Evolutionary conservation across 2,797 vertebrate genomes (phyloP), one percentile per base, ranked within the genome.

Genomic region (Melanotaenia trifasciata): DNA sequence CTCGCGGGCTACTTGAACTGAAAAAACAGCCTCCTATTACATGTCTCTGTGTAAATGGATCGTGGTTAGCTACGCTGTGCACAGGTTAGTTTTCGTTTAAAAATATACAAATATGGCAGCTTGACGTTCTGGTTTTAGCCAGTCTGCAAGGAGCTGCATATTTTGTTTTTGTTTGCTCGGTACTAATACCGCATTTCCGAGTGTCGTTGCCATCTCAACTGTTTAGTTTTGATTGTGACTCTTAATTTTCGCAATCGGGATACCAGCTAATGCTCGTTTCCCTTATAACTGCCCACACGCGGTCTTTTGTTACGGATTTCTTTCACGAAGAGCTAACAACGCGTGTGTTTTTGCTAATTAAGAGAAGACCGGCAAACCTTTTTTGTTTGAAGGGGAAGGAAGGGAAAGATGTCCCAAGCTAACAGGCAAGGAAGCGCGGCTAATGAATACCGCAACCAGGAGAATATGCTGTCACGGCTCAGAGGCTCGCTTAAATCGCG

Each of bases 1-100:
- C 95, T 98, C 97, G 98, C 98, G 97, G 96, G 98, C 95, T 97
- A 95, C 98, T 99, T 98, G 97, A 99, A 98, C 91, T 91, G 94
- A 87, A 87, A 81, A 87, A 93, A 88, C 26, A 87, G 90, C 66
- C 13, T 16, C 51, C 10, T 1, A 4, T 20, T 58, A 2, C 1
- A 65, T 78, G 85, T 54, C 67, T 77, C 59, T 71, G 50, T 45
- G 64, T 62, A 67, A 83, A 77, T 76, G 81, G 69, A 79, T 56
- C 0, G 67, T 67, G 64, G 71, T n/a, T 78, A 76, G 70, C 67
- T 1, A 4, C 6, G 22, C 33, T 22, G 14, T 20, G 5, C 71
- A 54, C 71, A 83, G 84, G 85, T 87, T 58, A 5, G 82, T 80
- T 0, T 14, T 5, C 0, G 2, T 12, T 56, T 40, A 0, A 3